Evolutionary conservation across 1,140 invertebrate genomes (phyloP), one percentile per base, ranked within the genome.

Genomic region (Planococcus citri): DNA sequence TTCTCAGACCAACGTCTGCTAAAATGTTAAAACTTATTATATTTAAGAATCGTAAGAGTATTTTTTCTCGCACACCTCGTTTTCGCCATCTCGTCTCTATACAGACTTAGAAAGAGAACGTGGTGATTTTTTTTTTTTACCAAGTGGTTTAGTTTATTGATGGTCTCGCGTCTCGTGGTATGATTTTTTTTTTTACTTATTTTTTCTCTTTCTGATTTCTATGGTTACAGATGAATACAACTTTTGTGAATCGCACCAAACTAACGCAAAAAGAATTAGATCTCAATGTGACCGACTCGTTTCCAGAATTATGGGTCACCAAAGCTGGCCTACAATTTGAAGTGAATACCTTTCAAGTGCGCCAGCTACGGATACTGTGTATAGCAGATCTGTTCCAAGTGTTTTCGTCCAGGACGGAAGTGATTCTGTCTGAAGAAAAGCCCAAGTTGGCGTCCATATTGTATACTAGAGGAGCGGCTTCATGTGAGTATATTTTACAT

Each of bases 391-490:
- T 87, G 76, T 82, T 84, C 77, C 80, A 84, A 69, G 68, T 69
- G 12, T 80, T 85, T 69, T 85, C 85, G 78, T 79, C 79, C 71
- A 79, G 79, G 2, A 80, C 79, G 17, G 74, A 71, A 29, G 71
- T 83, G 4, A 73, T 82, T n/a, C 74, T 87, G 51, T 83, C 84
- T 71, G 85, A 87, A 75, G 85, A 87, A 77, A 79, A 82, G 73
- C 86, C 85, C 27, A 80, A 84, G 75, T 80, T 86, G 33, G 85
- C 85, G 27, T 84, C 85, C 1, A 85, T 87, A 29, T 79, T 86
- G 76, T 85, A 85, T 70, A 86, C 84, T 17, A 51, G n/a, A 51
- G 41, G 41, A 51, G 3, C 6, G 2, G 41, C 41, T 3, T 51
- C 41, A 17, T n/a, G 41, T 51, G 17, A 51, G 41, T 51, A 37